Base-by-base conservation (phyloP, 2,797 vertebrate genomes). In the Natrix natrix region DNA sequence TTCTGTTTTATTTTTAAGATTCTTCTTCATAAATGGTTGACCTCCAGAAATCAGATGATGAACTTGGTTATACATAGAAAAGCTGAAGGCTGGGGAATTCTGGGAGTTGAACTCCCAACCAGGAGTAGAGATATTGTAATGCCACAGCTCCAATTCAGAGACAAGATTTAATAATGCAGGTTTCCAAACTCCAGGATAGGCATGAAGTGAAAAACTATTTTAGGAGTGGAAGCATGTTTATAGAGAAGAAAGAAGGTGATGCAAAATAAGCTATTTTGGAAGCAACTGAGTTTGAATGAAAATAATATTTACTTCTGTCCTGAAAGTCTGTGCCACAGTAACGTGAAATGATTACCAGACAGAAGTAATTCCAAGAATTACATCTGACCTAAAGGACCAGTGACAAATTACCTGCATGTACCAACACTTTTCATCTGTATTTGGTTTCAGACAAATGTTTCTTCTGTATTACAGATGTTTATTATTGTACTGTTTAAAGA, bases 391-490 rank as follows among this genome's bases (percentile, higher is more conserved):
- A 57, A 90, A 66, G 56, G 78, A 89, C 78, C 92, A 87, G 57
- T 66, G 78, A 93, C 63, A 92, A 86, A 90, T 87, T 37, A 16
- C 61, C 60, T 56, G 59, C 52, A 86, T 56, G 24, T 90, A 88
- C n/a, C 78, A 78, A 61, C 54, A 28, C 86, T 91, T 88, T 87
- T 88, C 88, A 91, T 91, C 86, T 74, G 55, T 57, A 74, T 56
- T 88, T 91, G 57, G 24, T 78, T 91, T 93, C 92, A 78, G 59
- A 90, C n/a, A 59, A 78, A 55, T 28, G 37, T 43, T 60, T 56
- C n/a, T 43, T 55, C 56, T 91, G 86, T 59, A 37, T 88, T 93
- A 88, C 92, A 88, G 86, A 88, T 91, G 63, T 88, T 93, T 93
- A 87, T 60, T 78, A 78, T 93, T 55, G 91, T 48, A 52, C 28